Evolutionary conservation across 2,797 vertebrate genomes (phyloP).

Genomic region (Chiloscyllium punctatum): DNA sequence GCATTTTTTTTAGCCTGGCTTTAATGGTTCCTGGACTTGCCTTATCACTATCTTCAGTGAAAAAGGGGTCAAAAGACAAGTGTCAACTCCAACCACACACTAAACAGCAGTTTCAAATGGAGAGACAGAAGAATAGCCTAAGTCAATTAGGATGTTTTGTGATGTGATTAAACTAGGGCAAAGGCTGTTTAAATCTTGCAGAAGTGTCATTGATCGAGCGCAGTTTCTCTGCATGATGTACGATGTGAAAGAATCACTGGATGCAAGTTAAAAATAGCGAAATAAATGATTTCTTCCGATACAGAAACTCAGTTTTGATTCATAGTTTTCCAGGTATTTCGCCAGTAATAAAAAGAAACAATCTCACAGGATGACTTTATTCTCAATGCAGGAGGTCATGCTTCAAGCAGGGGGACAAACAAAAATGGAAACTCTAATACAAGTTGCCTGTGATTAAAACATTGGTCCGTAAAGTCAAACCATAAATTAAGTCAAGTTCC

Average conservation of each 20-base stretch:
- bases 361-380: neutral
- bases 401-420: constrained; percentile 9
- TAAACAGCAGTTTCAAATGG: constrained; percentile 10
- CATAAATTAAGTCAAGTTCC: neutral
- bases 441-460: neutral
- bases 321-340: neutral
- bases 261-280: constrained; percentile 31
- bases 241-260: constrained; percentile 21
- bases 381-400: neutral
- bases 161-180: constrained; percentile 21
- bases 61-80: constrained; percentile 29
- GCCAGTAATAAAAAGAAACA: constrained; percentile 13
- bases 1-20: neutral
- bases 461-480: neutral
- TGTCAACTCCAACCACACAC: neutral
- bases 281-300: neutral
- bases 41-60: constrained; percentile 8
- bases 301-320: constrained; percentile 18
- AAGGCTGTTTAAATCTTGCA: constrained; percentile 34
- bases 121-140: neutral
- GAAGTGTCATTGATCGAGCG: constrained; percentile 11
- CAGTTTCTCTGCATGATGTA: constrained; percentile 16
- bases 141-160: constrained; percentile 38
- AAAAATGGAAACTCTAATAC: neutral
- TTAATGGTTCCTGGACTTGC: neutral